Conservation (phyloP, 2,888 invertebrate genomes). For the Eupithecia exiguata region DNA sequence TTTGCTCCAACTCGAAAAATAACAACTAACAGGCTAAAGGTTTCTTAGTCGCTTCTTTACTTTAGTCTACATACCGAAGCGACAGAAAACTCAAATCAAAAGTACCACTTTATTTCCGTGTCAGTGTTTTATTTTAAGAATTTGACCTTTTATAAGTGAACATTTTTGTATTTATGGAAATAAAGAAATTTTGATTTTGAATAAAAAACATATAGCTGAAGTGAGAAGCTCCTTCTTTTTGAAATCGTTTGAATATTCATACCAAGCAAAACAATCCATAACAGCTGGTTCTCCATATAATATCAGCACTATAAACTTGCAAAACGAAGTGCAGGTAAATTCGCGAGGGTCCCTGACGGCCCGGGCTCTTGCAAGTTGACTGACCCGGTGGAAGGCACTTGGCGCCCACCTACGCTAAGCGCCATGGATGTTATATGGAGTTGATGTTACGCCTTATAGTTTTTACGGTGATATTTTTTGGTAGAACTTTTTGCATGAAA, state of each 20-base stretch:
- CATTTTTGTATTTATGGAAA: too few relatives aligned
- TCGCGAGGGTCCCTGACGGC: conserved; percentile 48
- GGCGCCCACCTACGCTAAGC: conserved; percentile 54
- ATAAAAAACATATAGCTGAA: not conserved
- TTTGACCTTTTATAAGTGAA: too few relatives aligned
- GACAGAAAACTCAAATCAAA: too few relatives aligned
- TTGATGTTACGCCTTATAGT: conserved; percentile 21
- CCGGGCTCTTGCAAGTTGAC: conserved; percentile 56
- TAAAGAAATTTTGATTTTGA: too few relatives aligned
- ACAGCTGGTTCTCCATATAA: not conserved
- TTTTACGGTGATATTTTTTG: too few relatives aligned
- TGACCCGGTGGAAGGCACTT: conserved; percentile 53
- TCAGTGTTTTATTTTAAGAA: too few relatives aligned
- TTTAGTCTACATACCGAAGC: too few relatives aligned
- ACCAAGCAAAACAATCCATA: conserved; percentile 4
- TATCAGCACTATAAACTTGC: conserved; percentile 14
- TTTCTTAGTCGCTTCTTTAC: too few relatives aligned
- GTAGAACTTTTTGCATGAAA: not conserved
- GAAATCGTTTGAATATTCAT: not conserved
- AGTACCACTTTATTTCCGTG: too few relatives aligned
- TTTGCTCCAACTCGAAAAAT: too few relatives aligned
- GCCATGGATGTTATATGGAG: conserved; percentile 31
- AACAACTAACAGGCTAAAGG: too few relatives aligned
- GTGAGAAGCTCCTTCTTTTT: not conserved
- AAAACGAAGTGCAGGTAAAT: conserved; percentile 43